Base-by-base conservation (phyloP, 2,113 vertebrate species). In the Probosciger aterrimus region DNA sequence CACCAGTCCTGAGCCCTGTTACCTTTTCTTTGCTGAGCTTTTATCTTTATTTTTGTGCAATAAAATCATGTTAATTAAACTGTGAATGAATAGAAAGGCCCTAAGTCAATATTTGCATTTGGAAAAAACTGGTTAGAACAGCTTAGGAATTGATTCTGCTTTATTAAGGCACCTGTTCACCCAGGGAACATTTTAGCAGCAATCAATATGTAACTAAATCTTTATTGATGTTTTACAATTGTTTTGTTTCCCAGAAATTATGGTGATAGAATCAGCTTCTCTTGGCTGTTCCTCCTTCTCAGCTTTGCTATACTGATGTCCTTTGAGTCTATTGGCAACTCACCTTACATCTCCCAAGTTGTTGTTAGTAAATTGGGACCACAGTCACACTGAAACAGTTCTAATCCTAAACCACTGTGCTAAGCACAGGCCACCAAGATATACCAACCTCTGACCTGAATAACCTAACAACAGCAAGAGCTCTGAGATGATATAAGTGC, bases 161-260 rank as follows among this genome's bases (percentile, higher is more conserved):
- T 96, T 97, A 96, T 93, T 97, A 96, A 93, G 96, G 88, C 74
- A 69, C 69, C 96, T 93, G 81, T 91, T 91, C 93, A 81, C 69
- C 86, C 86, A 47, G 92, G 83, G 88, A 96, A 94, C 85, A 76
- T 93, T 96, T 94, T 96, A 96, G 74, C 90, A 95, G 92, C 92
- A 95, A 96, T 96, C 95, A 91, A 97, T 96, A 95, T 20, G 49
- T 96, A 93, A 96, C 94, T 93, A 95, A 91, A 95, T 95, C 77
- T 91, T 96, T 93, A 96, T 87, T 76, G 83, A 94, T 95, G 83
- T 89, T 95, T 93, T 93, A 96, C 86, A 91, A 92, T 86, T 93
- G 92, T 79, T 96, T 94, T 96, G 88, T 94, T 96, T 94, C 92
- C 82, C 91, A 94, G 95, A 77, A 90, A 88, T 95, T 95, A 88